Evolutionary conservation across 2,888 invertebrate species (phyloP).

Genomic region (Terebella lapidaria): DNA sequence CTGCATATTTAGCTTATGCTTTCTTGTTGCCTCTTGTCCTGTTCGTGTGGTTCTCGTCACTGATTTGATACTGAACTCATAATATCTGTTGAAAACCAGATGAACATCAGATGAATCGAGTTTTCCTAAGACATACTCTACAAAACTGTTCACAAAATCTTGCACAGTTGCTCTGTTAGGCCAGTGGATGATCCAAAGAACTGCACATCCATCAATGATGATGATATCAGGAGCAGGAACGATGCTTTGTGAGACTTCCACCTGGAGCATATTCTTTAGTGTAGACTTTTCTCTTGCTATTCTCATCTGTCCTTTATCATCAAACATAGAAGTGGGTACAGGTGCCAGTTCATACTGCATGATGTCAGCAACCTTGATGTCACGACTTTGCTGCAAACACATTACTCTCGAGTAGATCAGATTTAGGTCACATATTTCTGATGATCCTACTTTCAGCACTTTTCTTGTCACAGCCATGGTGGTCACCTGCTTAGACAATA

Average conservation of each 20-base stretch:
- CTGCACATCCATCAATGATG: not conserved
- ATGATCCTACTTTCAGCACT: not conserved
- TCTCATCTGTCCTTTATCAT: constrained; percentile 12
- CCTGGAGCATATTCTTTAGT: constrained; percentile 15
- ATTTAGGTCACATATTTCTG: constrained; percentile 10
- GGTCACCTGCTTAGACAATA: not conserved
- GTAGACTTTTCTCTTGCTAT: constrained; percentile 8
- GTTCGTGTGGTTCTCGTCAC: not conserved
- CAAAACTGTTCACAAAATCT: not conserved
- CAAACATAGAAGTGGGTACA: constrained; percentile 15
- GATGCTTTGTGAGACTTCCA: constrained; percentile 4
- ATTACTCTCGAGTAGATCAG: constrained; percentile 15
- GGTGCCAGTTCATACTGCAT: constrained; percentile 9
- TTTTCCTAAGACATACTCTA: not conserved
- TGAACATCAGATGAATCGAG: not conserved
- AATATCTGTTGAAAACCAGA: not conserved
- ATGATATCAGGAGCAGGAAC: not conserved
- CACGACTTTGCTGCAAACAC: constrained; percentile 6
- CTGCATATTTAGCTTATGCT: no score
- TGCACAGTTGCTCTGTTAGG: not conserved
- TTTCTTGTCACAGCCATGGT: not conserved
- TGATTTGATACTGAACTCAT: not conserved
- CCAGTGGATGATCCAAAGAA: not conserved
- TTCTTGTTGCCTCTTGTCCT: not conserved
- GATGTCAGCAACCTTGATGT: constrained; percentile 7